Conservation (phyloP, 2,888 invertebrate species). For the Cataglyphis livida region DNA sequence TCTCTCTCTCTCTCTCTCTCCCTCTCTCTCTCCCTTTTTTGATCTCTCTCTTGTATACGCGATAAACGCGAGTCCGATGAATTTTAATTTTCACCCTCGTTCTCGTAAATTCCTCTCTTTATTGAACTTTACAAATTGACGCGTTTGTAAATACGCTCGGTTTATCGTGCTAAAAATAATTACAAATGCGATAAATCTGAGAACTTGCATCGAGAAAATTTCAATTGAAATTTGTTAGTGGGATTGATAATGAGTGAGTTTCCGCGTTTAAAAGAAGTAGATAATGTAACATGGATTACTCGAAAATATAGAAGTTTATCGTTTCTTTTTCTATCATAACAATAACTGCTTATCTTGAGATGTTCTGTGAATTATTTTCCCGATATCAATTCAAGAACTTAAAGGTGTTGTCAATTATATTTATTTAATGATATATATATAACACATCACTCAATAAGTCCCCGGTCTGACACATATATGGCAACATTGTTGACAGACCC, state of each 20-base stretch:
- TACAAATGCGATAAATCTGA: conserved; percentile 47
- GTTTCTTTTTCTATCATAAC: too few species aligned
- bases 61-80: conserved; percentile 17
- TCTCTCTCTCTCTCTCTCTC: background rate
- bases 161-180: conserved; percentile 54
- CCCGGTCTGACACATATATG: too few species aligned
- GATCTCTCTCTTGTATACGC: background rate
- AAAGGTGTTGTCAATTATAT: background rate
- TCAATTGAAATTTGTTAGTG: conserved; percentile 16
- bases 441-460: too few species aligned
- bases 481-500: too few species aligned
- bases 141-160: conserved; percentile 53
- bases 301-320: too few species aligned
- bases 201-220: conserved; percentile 36
- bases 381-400: background rate
- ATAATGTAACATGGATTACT: background rate
- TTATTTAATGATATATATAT: background rate
- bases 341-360: too few species aligned
- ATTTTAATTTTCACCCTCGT: conserved; percentile 44
- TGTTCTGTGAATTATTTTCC: too few species aligned
- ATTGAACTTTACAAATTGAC: conserved; percentile 55
- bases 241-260: conserved; percentile 24
- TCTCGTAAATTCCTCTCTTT: conserved; percentile 43
- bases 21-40: background rate
- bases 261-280: background rate